Evolutionary conservation across 2,113 vertebrate genomes (phyloP).

Genomic region (Cervus canadensis): DNA sequence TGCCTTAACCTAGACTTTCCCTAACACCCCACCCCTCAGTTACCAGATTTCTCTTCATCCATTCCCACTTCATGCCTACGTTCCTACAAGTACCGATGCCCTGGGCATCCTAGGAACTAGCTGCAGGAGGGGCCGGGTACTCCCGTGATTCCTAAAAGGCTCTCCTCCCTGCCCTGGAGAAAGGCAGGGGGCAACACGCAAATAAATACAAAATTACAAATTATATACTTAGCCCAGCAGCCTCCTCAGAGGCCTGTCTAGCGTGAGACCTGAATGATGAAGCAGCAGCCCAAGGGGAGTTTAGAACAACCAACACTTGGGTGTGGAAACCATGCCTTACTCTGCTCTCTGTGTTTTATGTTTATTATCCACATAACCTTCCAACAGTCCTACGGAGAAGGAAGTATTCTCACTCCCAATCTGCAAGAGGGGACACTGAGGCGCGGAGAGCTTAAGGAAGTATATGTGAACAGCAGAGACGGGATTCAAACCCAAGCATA

Average conservation of each 20-base stretch:
- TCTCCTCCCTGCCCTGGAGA: neutral
- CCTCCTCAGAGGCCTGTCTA: too few relatives aligned
- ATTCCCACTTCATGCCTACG: neutral
- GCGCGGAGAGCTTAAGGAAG: neutral
- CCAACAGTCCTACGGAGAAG: neutral
- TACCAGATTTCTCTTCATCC: neutral
- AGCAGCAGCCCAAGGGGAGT: neutral
- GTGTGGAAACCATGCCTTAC: neutral
- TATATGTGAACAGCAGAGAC: neutral
- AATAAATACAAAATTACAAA: neutral
- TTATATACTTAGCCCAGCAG: neutral
- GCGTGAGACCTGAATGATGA: neutral
- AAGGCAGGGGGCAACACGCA: neutral
- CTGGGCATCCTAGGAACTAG: neutral
- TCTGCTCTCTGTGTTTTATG: neutral
- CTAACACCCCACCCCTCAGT: neutral
- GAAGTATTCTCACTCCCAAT: neutral
- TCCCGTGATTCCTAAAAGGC: neutral
- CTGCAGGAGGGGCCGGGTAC: neutral
- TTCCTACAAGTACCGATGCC: neutral
- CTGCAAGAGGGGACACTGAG: neutral
- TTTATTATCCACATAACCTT: neutral
- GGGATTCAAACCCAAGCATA: neutral
- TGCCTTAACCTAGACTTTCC: neutral
- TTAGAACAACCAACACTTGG: neutral